Percentiles rank a stretch among this genome's conserved stretches.
Evolutionary conservation across 2,113 vertebrate species (phyloP).

Genomic region (Mormyrus iriodes): DNA sequence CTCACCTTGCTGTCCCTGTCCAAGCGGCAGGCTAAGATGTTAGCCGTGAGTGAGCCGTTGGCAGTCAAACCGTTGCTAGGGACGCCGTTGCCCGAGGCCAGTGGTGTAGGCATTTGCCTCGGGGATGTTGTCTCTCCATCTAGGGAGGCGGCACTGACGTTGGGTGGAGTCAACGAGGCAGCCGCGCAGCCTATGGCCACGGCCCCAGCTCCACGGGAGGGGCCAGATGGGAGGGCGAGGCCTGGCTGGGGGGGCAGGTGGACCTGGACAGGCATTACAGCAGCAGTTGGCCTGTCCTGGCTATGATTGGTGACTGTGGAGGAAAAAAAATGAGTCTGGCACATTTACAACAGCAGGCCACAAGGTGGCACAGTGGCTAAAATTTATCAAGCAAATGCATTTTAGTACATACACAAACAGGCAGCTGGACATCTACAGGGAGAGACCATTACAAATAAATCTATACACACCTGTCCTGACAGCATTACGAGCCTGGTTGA

Average conservation of each 20-base stretch:
- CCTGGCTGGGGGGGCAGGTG: slow-evolving; percentile 64
- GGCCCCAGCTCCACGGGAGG: slow-evolving; percentile 46
- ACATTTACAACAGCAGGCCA: neutral
- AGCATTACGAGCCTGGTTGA: slow-evolving; percentile 88
- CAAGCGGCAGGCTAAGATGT: slow-evolving; percentile 60
- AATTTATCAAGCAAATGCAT: neutral
- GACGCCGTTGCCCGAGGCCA: slow-evolving; percentile 55
- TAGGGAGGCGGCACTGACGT: slow-evolving; percentile 61
- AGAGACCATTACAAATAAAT: neutral
- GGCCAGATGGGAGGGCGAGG: slow-evolving; percentile 49
- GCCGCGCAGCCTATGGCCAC: slow-evolving; percentile 72
- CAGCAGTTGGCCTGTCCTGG: slow-evolving; percentile 85
- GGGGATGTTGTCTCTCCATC: slow-evolving; percentile 64
- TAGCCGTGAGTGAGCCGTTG: slow-evolving; percentile 39
- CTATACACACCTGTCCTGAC: slow-evolving; percentile 77
- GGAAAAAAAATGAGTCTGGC: neutral
- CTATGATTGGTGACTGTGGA: slow-evolving; percentile 71
- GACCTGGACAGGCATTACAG: slow-evolving; percentile 83
- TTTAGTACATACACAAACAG: neutral
- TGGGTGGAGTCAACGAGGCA: slow-evolving; percentile 70
- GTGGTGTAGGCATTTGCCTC: slow-evolving; percentile 47
- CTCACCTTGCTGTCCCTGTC: slow-evolving; percentile 87
- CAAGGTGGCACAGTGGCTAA: neutral
- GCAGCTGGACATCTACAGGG: neutral
- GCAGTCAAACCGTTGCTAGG: slow-evolving; percentile 46